Base-by-base conservation (phyloP, 2,888 invertebrate genomes). In the Galerucella nymphaeae region DNA sequence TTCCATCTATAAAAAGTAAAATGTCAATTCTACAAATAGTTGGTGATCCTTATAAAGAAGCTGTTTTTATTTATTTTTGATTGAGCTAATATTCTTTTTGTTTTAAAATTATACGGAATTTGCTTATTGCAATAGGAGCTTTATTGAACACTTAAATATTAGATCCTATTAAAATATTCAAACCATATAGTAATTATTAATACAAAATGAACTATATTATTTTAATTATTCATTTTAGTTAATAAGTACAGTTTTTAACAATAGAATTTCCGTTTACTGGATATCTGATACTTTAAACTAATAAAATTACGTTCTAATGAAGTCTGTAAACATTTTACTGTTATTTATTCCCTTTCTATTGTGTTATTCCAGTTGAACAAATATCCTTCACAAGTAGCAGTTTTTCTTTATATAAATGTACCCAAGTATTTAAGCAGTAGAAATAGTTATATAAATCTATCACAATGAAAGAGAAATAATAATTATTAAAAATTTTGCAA, bases 401-500 rank as follows among this genome's bases (percentile, higher is more conserved):
- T 30, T 30, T 59, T n/a, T 6, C 30, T 6, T 38, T 30, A 38
- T 8, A 14, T 13, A 59, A 59, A 59, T n/a, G 5, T 30, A 38
- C 59, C n/a, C 1, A 38, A 59, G n/a, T 16, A n/a, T 59, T 14
- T 59, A 58, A 58, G 23, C 9, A 14, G n/a, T 30, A 30, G 30
- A 30, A 58, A 8, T 23, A 1, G 10, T 30, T 58, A n/a, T 58
- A 58, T 30, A 23, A 30, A n/a, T 30, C 13, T 30, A 58, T 13
- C 18, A 41, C 10, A 41, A 41, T 1, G 42, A 42, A 42, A 38
- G 18, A 62, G 16, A 62, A 62, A 20, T 42, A 42, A 62, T 62
- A 62, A 62, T 62, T 8, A 38, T 38, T 62, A 62, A 62, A 42
- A 13, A 11, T 62, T 62, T 62, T 42, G 61, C 61, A 62, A 62